Evolutionary conservation across 2,797 vertebrate genomes (phyloP).

Genomic region (Bradypodion pumilum): DNA sequence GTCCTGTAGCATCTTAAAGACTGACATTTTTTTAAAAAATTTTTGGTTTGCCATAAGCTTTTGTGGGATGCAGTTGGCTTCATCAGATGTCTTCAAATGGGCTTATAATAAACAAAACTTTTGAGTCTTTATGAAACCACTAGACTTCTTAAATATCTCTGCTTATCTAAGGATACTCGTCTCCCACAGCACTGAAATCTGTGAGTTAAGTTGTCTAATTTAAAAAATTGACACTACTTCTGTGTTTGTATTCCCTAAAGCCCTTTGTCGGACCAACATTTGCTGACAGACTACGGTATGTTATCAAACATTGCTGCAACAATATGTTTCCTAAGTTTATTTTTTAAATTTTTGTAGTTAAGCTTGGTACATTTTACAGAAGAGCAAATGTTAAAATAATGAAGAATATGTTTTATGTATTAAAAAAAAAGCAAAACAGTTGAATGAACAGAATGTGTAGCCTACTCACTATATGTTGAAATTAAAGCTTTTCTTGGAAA

Average conservation of each 20-base stretch:
- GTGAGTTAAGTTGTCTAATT: neutral
- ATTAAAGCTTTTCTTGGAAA: neutral
- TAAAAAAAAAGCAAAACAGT: neutral
- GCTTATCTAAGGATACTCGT: neutral
- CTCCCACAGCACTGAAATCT: neutral
- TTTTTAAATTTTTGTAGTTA: slow-evolving; percentile 4
- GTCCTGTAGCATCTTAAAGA: neutral
- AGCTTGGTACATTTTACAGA: neutral
- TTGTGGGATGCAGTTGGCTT: too few relatives aligned
- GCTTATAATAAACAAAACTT: neutral
- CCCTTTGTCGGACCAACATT: neutral
- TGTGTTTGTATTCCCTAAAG: neutral
- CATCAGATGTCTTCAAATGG: too few relatives aligned
- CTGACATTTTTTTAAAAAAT: too few relatives aligned
- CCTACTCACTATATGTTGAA: neutral
- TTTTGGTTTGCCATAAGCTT: too few relatives aligned
- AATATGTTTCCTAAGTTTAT: neutral
- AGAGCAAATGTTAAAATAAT: neutral
- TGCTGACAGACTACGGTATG: neutral
- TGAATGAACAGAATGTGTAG: neutral
- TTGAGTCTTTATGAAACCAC: neutral
- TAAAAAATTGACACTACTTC: neutral
- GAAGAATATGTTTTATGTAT: neutral
- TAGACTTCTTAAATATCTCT: neutral
- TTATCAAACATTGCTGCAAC: neutral